Evolutionary conservation across 2,797 vertebrate genomes (phyloP).

Genomic region (Smutsia temminckii): DNA sequence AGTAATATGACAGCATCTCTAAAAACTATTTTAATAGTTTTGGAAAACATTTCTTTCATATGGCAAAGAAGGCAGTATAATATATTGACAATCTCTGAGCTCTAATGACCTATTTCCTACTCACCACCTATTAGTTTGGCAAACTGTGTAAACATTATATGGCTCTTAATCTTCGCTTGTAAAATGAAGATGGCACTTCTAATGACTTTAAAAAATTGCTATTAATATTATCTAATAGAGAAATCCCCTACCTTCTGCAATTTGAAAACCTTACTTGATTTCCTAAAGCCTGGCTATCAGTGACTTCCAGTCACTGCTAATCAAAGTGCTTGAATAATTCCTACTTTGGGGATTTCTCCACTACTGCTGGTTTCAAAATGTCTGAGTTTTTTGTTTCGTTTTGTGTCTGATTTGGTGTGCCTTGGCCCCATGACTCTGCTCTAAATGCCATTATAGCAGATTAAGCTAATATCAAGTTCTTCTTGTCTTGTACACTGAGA

Average conservation of each 20-base stretch:
- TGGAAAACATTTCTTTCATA: neutral
- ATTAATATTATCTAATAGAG: neutral
- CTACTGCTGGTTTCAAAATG: neutral
- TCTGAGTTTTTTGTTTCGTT: neutral
- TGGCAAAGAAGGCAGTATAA: neutral
- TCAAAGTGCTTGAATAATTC: neutral
- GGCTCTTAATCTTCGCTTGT: neutral
- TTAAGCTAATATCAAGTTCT: neutral
- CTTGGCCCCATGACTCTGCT: neutral
- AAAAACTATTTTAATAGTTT: neutral
- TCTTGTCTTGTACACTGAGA: neutral
- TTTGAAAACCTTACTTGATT: neutral
- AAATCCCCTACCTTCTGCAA: neutral
- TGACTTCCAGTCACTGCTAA: neutral
- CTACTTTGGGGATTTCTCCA: neutral
- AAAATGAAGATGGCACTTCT: neutral
- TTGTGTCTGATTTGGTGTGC: neutral
- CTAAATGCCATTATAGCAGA: neutral
- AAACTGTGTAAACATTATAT: neutral
- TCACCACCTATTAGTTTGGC: neutral
- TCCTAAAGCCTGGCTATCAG: neutral
- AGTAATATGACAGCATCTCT: neutral
- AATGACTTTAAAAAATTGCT: neutral
- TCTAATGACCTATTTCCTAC: neutral
- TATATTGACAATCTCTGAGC: neutral